Conservation (phyloP, 2,797 vertebrate genomes). For the Sylvia borin region DNA sequence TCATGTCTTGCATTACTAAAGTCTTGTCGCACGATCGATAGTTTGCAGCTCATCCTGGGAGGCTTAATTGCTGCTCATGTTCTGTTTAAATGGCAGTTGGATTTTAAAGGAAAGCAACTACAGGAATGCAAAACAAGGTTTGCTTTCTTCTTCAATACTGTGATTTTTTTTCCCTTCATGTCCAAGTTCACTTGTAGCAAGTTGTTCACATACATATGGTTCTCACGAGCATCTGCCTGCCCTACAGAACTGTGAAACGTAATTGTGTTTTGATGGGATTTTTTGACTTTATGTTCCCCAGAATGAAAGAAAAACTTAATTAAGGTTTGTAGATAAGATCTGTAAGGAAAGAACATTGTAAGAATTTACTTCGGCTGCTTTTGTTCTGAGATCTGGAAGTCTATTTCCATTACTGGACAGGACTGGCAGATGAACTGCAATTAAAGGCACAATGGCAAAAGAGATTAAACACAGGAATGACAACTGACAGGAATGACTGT, state of each 20-base stretch:
- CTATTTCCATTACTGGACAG: background rate
- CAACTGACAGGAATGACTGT: background rate
- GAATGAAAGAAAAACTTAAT: conserved; percentile 18
- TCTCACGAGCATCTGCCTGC: background rate
- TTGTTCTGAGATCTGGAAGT: conserved; percentile 11
- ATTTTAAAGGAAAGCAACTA: background rate
- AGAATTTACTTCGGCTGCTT: conserved; percentile 2
- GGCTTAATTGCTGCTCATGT: background rate
- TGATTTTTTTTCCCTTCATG: background rate
- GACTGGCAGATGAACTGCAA: background rate
- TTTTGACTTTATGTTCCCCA: background rate
- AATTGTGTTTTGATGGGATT: background rate
- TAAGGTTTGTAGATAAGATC: conserved; percentile 4
- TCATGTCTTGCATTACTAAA: background rate
- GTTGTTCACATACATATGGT: background rate
- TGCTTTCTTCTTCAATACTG: background rate
- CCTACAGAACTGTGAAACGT: background rate
- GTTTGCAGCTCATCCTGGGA: background rate
- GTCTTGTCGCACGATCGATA: background rate
- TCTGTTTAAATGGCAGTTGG: background rate
- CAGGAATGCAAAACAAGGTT: background rate
- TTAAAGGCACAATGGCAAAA: background rate
- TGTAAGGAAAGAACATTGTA: background rate
- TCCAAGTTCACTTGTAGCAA: background rate
- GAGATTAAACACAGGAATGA: background rate